These are phyloP conservation scores for Chinchilla lanigera DNA, from an alignment of 2,113 vertebrate genomes.

Conservation along the genomic window DNA sequence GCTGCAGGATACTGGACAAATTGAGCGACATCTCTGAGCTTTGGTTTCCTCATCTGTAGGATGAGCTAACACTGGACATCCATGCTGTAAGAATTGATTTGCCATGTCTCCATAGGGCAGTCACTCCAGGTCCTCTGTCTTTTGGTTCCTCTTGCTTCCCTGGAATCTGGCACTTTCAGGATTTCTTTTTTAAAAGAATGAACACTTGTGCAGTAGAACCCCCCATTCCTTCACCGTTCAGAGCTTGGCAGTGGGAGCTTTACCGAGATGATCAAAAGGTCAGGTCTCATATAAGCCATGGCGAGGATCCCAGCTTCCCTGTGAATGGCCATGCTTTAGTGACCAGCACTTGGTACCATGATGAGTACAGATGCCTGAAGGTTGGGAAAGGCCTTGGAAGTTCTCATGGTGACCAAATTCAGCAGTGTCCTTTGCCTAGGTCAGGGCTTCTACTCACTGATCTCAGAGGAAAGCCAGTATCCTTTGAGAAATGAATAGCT, in stretches of 20 bases:
- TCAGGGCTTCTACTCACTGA: neutral
- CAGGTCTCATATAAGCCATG: neutral
- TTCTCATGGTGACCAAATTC: neutral
- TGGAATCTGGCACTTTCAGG: neutral
- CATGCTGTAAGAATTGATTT: neutral
- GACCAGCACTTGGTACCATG: neutral
- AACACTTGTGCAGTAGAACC: neutral
- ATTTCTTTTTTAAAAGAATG: neutral
- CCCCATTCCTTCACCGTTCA: neutral
- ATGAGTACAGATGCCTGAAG: neutral
- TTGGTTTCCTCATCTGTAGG: neutral
- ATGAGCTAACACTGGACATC: neutral
- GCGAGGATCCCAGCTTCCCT: neutral
- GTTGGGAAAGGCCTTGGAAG: neutral
- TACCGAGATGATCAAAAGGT: neutral
- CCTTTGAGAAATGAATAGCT: neutral
- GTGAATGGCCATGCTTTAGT: neutral
- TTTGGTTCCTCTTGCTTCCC: neutral
- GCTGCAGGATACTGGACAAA: neutral
- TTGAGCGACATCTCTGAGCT: neutral
- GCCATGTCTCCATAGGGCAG: fast-evolving
- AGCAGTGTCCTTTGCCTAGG: neutral
- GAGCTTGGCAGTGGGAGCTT: neutral
- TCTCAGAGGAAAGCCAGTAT: neutral
- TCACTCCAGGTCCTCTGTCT: neutral